phyloP scores from a whole-genome alignment of 2,797 vertebrate genomes.

The Enteromius unitaeniatus region DNA sequence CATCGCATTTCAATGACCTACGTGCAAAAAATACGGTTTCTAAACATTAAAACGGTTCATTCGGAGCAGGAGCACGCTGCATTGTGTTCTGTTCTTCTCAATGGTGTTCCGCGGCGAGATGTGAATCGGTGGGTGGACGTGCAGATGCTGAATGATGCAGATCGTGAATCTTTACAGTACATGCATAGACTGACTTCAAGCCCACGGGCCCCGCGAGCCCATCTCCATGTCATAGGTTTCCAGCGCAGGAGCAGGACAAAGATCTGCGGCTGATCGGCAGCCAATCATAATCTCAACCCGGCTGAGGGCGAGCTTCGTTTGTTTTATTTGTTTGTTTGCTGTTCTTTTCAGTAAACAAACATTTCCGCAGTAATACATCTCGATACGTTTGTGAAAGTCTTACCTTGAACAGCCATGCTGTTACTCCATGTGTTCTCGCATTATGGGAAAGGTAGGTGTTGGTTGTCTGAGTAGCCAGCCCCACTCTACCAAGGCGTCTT shows the following conservation, averaged over 20 bases:
- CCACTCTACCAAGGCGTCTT: conserved; percentile 64
- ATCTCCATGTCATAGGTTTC: conserved; percentile 44
- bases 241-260: conserved; percentile 41
- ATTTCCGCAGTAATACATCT: neutral
- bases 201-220: conserved; percentile 30
- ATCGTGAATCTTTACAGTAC: conserved; percentile 55
- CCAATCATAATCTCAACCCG: conserved; percentile 66
- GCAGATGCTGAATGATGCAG: conserved; percentile 49
- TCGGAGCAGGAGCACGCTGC: neutral
- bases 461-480: conserved; percentile 49
- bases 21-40: neutral
- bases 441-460: conserved; percentile 62
- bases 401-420: conserved; percentile 82
- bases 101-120: neutral
- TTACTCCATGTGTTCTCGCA: conserved; percentile 69
- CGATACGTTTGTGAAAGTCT: conserved; percentile 50
- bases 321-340: conserved; percentile 16
- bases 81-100: neutral
- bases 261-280: conserved; percentile 59
- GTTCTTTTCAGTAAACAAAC: conserved; percentile 2
- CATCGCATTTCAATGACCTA: conserved; percentile 1
- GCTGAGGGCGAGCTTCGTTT: conserved; percentile 41
- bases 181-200: conserved; percentile 35
- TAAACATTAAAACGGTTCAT: neutral
- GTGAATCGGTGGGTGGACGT: conserved; percentile 42